Conservation (phyloP, 2,888 invertebrate species). For the Nymphalis urticae region DNA sequence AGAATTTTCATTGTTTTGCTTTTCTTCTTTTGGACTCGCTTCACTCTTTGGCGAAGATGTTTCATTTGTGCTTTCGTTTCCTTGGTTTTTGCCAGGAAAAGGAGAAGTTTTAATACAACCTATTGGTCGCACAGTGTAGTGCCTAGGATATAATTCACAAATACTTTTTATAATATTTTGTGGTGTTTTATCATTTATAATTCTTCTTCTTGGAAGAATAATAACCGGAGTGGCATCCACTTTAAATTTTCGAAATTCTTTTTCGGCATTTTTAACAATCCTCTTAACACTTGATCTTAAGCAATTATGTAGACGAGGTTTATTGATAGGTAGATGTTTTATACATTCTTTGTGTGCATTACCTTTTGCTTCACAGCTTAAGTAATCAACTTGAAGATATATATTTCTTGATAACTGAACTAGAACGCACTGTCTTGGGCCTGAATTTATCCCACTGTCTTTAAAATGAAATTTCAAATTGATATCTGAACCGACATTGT, state of each 20-base stretch:
- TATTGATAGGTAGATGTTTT: constrained; percentile 32
- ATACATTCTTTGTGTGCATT: constrained; percentile 32
- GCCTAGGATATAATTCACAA: constrained; percentile 31
- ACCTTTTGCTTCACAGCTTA: constrained; percentile 38
- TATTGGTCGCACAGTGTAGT: constrained; percentile 22
- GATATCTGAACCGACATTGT: constrained; percentile 45
- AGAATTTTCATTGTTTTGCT: background rate
- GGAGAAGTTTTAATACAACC: constrained; percentile 35
- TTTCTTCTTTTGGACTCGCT: background rate
- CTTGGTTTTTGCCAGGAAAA: constrained; percentile 14
- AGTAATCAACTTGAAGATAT: constrained; percentile 39
- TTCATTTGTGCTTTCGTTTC: background rate
- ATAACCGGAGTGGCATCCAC: constrained; percentile 37
- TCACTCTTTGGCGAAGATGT: background rate
- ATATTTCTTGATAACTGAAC: constrained; percentile 36
- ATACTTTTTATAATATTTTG: constrained; percentile 36
- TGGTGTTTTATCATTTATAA: constrained; percentile 25
- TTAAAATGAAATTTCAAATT: constrained; percentile 44
- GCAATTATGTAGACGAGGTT: constrained; percentile 31
- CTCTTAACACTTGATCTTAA: constrained; percentile 29
- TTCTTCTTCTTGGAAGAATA: constrained; percentile 32
- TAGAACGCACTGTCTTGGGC: constrained; percentile 43
- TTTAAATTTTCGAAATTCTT: constrained; percentile 33
- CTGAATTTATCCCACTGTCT: constrained; percentile 39
- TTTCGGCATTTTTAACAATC: constrained; percentile 32